phyloP scores from a whole-genome alignment of 1,140 invertebrate species.

The Temnothorax curvispinosus region DNA sequence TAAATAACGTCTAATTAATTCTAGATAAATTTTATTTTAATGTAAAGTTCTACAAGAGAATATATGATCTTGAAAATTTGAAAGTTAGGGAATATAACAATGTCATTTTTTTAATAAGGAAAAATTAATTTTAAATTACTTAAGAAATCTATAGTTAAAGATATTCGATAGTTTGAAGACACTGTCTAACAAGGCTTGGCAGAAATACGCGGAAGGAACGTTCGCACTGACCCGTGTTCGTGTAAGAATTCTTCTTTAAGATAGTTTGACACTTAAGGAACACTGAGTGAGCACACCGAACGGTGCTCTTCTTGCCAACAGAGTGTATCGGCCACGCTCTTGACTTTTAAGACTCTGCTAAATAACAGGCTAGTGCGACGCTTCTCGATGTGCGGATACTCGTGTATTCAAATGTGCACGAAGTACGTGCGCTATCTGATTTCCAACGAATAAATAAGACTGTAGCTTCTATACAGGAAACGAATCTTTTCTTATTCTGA shows the following conservation, averaged over 20 bases:
- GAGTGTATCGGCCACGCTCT: conserved; percentile 77
- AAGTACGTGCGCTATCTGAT: conserved; percentile 50
- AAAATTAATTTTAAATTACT: neutral
- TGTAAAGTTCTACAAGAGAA: neutral
- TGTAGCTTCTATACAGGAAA: conserved; percentile 25
- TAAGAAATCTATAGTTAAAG: neutral
- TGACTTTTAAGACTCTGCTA: conserved; percentile 74
- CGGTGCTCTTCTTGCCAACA: conserved; percentile 76
- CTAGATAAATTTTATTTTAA: neutral
- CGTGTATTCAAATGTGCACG: conserved; percentile 50
- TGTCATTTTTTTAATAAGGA: neutral
- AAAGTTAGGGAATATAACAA: neutral
- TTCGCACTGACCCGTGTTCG: conserved; percentile 38
- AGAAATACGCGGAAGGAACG: conserved; percentile 24
- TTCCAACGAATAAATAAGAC: conserved; percentile 29
- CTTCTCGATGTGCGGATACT: conserved; percentile 43
- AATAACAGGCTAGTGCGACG: conserved; percentile 65
- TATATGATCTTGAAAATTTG: neutral
- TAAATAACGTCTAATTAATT: neutral
- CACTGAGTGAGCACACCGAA: conserved; percentile 43
- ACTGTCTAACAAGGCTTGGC: neutral
- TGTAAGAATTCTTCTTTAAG: conserved; percentile 34
- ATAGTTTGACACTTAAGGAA: conserved; percentile 65
- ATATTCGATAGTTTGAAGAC: neutral
- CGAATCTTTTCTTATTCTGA: conserved; percentile 33